Evolutionary conservation across 2,797 vertebrate genomes (phyloP).

Genomic region (Poecile montanus): DNA sequence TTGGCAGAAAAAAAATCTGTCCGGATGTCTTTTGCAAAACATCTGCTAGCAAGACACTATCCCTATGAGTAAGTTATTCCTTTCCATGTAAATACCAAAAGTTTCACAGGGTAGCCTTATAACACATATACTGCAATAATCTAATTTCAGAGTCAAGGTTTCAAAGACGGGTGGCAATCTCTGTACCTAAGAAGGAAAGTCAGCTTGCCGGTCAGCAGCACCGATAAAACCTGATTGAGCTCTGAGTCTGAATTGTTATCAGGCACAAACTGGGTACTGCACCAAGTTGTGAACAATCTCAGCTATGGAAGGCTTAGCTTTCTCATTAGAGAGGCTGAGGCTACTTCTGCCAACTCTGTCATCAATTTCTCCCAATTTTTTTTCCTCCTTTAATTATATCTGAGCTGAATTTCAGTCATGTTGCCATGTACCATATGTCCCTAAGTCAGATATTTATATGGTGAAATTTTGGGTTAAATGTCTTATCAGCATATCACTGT

Average conservation of each 20-base stretch:
- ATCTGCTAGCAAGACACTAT: not conserved
- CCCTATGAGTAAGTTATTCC: not conserved
- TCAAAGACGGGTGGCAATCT: not conserved
- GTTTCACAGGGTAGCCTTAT: not conserved
- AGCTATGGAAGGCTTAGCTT: not conserved
- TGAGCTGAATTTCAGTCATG: not conserved
- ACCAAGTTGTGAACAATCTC: not conserved
- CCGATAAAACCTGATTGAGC: not conserved
- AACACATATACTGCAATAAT: not conserved
- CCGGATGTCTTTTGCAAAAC: not conserved
- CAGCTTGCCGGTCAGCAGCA: not conserved
- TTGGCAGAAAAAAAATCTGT: not conserved
- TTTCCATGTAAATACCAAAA: not conserved
- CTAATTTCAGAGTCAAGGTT: not conserved
- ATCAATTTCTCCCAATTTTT: not conserved
- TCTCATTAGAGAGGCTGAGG: not conserved
- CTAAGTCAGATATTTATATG: not conserved
- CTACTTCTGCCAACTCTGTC: not conserved
- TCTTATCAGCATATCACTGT: not conserved
- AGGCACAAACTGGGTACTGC: not conserved
- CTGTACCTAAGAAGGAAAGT: not conserved
- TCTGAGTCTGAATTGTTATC: not conserved
- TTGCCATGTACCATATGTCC: not conserved
- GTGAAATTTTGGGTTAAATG: not conserved
- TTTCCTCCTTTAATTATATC: not conserved